phyloP scores from a whole-genome alignment of 1,140 invertebrate genomes.

The Stenopsyche tienmushanensis region DNA sequence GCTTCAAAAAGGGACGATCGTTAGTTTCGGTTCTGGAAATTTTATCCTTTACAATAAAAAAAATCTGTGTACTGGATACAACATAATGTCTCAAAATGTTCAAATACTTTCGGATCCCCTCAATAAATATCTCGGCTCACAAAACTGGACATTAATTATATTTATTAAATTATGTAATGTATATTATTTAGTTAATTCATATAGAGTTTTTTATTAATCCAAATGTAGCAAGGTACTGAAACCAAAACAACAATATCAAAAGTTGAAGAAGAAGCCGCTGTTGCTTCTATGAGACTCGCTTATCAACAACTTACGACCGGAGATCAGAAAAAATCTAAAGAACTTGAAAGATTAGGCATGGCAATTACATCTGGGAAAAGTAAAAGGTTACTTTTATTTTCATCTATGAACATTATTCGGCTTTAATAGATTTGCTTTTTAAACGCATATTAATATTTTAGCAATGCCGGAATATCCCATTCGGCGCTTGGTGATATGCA shows the following conservation, averaged over 20 bases:
- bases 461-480: conserved; percentile 83
- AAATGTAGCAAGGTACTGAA: not conserved
- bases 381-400: conserved; percentile 49
- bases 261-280: conserved; percentile 61
- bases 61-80: no score
- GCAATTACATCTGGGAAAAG: conserved; percentile 62
- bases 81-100: no score
- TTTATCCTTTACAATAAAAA: no score
- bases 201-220: not conserved
- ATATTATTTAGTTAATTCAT: not conserved
- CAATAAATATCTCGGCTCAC: not conserved
- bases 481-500: conserved; percentile 92
- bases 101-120: no score
- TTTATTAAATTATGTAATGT: no score
- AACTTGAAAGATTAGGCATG: conserved; percentile 93
- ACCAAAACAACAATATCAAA: conserved; percentile 40
- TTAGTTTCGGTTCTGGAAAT: no score
- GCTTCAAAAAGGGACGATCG: no score
- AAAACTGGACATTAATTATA: not conserved
- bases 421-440: no score
- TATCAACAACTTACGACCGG: conserved; percentile 83
- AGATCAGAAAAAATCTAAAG: conserved; percentile 82
- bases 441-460: no score
- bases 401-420: not conserved
- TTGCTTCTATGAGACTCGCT: conserved; percentile 80